These are phyloP conservation scores for Notodonta ziczac DNA, from an alignment of 2,888 invertebrate species.

Conservation along the genomic window DNA sequence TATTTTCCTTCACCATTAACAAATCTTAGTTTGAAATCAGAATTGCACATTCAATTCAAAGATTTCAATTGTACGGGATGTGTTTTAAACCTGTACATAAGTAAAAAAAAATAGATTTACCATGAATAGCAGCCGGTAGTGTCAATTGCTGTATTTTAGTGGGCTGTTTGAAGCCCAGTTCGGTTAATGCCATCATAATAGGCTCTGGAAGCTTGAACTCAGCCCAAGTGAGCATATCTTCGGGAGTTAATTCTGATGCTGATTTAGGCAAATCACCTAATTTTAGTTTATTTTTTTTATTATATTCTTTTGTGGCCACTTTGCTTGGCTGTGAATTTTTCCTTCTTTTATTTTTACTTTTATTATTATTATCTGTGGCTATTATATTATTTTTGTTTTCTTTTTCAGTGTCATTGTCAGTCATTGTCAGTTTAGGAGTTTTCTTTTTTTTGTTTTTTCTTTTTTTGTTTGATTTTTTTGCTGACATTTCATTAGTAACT, in stretches of 20 bases:
- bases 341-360: conserved; percentile 18
- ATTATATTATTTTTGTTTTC: conserved; percentile 11
- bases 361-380: conserved; percentile 13
- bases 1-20: too few species aligned
- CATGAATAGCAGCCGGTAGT: conserved; percentile 93
- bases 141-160: conserved; percentile 94
- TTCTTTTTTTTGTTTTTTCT: conserved; percentile 31
- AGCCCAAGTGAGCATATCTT: conserved; percentile 86
- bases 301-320: conserved; percentile 6
- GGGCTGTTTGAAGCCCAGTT: conserved; percentile 91
- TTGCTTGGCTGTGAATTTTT: background rate
- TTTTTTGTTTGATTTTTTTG: conserved; percentile 21
- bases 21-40: too few species aligned
- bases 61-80: too few species aligned
- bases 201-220: conserved; percentile 88
- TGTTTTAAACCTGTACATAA: too few species aligned
- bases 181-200: conserved; percentile 89
- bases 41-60: too few species aligned
- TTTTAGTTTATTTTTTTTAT: conserved; percentile 52
- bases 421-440: conserved; percentile 23
- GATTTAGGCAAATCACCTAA: conserved; percentile 56
- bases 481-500: conserved; percentile 45
- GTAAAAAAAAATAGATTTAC: conserved; percentile 58
- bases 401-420: conserved; percentile 15
- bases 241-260: conserved; percentile 55